Evolutionary conservation across 53 echinoderm and acorn worm genomes (phyloP).

Genomic region (Holothuria scabra): DNA sequence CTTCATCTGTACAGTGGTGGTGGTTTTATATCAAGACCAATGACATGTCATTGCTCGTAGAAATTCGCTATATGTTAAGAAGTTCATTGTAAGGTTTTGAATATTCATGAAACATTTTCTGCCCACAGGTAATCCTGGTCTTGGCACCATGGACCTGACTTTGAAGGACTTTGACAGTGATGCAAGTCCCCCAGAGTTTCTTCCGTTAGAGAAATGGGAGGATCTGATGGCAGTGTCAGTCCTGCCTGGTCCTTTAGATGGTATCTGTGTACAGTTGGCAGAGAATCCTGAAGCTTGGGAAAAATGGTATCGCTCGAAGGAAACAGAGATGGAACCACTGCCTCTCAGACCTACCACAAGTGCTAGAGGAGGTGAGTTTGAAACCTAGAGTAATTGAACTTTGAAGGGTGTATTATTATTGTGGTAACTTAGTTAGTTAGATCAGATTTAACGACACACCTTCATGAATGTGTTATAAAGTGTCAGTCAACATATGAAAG

Average conservation of each 20-base stretch:
- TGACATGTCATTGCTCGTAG: too few species aligned
- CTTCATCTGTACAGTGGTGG: too few species aligned
- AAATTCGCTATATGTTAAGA: too few species aligned
- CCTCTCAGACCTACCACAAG: constrained; percentile 68
- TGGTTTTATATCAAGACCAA: too few species aligned
- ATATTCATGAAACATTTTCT: neutral
- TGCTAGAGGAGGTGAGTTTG: neutral
- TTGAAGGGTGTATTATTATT: neutral
- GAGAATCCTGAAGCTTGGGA: constrained; percentile 80
- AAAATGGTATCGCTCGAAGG: constrained; percentile 75
- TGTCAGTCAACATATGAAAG: too few species aligned
- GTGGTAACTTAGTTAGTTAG: too few species aligned
- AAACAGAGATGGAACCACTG: constrained; percentile 77
- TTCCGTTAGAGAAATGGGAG: constrained; percentile 89
- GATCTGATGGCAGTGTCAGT: constrained; percentile 93
- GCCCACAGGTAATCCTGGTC: constrained; percentile 84
- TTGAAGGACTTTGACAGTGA: constrained; percentile 92
- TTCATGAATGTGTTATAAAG: too few species aligned
- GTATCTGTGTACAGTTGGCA: constrained; percentile 89
- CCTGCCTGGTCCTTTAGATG: constrained; percentile 90
- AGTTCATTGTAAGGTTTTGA: neutral
- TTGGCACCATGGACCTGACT: constrained; percentile 94
- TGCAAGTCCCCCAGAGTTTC: constrained; percentile 69
- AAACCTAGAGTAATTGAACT: too few species aligned
- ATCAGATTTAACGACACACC: too few species aligned